Evolutionary conservation across 2,888 invertebrate genomes (phyloP).

Genomic region (Drosophila recens): DNA sequence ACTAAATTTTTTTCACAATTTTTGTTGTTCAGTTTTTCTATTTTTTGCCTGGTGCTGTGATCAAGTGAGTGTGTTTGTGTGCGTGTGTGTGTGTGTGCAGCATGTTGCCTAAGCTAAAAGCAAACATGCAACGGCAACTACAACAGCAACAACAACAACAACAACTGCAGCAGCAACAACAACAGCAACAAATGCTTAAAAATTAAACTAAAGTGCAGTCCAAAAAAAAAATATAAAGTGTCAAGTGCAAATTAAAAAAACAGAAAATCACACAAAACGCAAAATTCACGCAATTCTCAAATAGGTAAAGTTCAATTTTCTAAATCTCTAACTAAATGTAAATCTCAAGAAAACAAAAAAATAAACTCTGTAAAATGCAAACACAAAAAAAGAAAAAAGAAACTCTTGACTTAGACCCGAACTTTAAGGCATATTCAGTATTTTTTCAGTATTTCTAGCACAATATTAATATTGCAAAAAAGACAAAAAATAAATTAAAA

Average conservation of each 20-base stretch:
- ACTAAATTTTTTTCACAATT: constrained; percentile 16
- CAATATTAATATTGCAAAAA: background rate
- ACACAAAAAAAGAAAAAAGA: constrained; percentile 23
- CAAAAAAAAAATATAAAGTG: constrained; percentile 4
- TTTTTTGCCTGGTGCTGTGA: constrained; percentile 21
- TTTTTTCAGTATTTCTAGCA: background rate
- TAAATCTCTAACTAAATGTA: constrained; percentile 36
- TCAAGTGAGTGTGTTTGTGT: background rate
- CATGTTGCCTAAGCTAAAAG: constrained; percentile 31
- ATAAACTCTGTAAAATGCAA: constrained; percentile 15
- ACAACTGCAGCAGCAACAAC: constrained; percentile 33
- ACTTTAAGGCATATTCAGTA: constrained; percentile 18
- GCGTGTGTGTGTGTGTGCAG: constrained; percentile 33
- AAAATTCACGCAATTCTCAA: constrained; percentile 56
- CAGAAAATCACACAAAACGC: constrained; percentile 19
- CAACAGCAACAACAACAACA: constrained; percentile 39
- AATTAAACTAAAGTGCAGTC: constrained; percentile 24
- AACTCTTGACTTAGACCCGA: constrained; percentile 30
- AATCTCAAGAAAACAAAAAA: constrained; percentile 24
- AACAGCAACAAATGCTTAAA: constrained; percentile 21
- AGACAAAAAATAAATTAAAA: background rate
- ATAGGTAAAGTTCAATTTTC: constrained; percentile 76
- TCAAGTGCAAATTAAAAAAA: constrained; percentile 5
- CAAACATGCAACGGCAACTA: constrained; percentile 47
- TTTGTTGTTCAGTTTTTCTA: constrained; percentile 12